Percentiles rank a stretch among this genome's conserved stretches.
Evolutionary conservation across 2,113 vertebrate genomes (phyloP).

Genomic region (Saimiri boliviensis): DNA sequence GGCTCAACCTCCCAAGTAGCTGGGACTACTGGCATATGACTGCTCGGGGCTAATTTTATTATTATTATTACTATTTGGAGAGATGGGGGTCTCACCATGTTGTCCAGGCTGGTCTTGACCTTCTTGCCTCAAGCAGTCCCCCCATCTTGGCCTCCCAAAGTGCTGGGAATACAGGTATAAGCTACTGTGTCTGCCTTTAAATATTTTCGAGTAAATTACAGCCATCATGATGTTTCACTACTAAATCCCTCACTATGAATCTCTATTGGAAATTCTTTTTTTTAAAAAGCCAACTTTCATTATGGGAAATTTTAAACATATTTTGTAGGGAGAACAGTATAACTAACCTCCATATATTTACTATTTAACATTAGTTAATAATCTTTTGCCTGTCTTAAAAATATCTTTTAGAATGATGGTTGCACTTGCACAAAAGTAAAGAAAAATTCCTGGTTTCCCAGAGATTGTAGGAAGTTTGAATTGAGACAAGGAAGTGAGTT

Average conservation of each 20-base stretch:
- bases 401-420: constrained; percentile 34
- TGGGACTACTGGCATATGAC: neutral
- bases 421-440: constrained; percentile 34
- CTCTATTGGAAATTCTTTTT: neutral
- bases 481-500: neutral
- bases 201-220: neutral
- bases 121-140: neutral
- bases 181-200: neutral
- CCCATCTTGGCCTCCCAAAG: neutral
- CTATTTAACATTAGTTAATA: neutral
- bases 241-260: constrained; percentile 3
- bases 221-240: neutral
- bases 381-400: neutral
- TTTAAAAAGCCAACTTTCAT: neutral
- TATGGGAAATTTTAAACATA: constrained; percentile 14
- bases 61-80: neutral
- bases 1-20: neutral
- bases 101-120: neutral
- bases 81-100: neutral
- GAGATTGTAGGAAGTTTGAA: constrained; percentile 21
- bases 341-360: neutral
- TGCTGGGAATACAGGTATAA: neutral
- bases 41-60: neutral
- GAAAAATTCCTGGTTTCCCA: constrained; percentile 14
- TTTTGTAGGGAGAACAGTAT: constrained; percentile 5